Conservation (phyloP, 2,113 vertebrate species). For the Zeus faber region DNA sequence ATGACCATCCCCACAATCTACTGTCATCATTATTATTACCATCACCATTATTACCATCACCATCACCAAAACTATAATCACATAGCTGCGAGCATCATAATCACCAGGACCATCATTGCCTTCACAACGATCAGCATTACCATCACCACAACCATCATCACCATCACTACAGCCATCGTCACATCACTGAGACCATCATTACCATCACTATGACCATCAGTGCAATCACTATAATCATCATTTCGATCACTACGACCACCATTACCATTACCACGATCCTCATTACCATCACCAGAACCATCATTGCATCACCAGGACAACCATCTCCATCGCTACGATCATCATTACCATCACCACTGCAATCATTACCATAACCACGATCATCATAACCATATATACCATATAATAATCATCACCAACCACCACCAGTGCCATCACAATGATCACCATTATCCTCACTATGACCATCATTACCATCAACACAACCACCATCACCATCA, state of each 20-base stretch:
- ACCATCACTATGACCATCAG: background rate
- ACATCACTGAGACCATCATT: too few relatives aligned
- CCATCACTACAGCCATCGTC: too few relatives aligned
- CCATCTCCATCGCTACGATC: background rate
- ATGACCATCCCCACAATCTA: background rate
- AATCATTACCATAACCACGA: background rate
- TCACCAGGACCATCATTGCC: background rate
- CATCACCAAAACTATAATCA: background rate
- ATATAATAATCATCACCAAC: background rate
- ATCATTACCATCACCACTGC: background rate
- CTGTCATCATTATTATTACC: background rate
- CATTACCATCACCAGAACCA: too few relatives aligned
- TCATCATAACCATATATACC: background rate
- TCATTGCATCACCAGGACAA: background rate
- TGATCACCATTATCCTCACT: background rate
- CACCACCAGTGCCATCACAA: background rate
- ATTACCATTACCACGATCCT: too few relatives aligned
- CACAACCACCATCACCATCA: slow-evolving; percentile 3
- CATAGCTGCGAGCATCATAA: too few relatives aligned
- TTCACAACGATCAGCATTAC: background rate
- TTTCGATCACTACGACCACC: too few relatives aligned
- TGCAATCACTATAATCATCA: too few relatives aligned
- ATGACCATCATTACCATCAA: background rate
- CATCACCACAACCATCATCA: too few relatives aligned
- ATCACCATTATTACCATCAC: background rate